A percentile compares a stretch with the other conserved stretches of the same genome.
These are phyloP conservation scores for Volucella zonaria DNA, from an alignment of 2,888 invertebrate species.

Conservation along the genomic window DNA sequence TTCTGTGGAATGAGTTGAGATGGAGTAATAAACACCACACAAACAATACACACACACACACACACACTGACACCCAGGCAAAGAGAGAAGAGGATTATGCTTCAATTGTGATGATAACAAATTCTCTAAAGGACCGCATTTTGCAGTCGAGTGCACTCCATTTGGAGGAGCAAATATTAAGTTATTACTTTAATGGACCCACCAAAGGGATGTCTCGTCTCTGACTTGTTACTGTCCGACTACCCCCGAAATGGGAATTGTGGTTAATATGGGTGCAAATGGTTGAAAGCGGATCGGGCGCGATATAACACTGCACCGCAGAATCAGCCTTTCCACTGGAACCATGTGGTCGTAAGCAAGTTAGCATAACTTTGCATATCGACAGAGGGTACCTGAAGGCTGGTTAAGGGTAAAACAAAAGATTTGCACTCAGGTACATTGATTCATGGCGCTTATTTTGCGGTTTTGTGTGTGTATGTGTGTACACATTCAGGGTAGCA, in stretches of 20 bases:
- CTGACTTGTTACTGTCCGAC: neutral
- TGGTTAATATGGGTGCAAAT: neutral
- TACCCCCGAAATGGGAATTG: slow-evolving; percentile 24
- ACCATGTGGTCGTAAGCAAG: slow-evolving; percentile 23
- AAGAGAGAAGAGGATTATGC: slow-evolving; percentile 15
- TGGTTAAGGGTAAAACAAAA: neutral
- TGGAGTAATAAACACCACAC: slow-evolving; percentile 36
- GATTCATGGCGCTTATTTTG: slow-evolving; percentile 7
- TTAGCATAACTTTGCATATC: slow-evolving; percentile 54
- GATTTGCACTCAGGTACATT: slow-evolving; percentile 25
- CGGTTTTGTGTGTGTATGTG: no score
- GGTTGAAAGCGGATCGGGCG: no score
- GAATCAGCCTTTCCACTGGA: neutral
- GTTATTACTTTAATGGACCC: slow-evolving; percentile 58
- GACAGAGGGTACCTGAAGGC: neutral
- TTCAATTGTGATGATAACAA: slow-evolving; percentile 53
- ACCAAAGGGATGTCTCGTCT: slow-evolving; percentile 35
- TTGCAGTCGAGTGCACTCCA: slow-evolving; percentile 33
- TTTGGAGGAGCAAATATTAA: slow-evolving; percentile 53
- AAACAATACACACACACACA: neutral
- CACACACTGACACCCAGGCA: no score
- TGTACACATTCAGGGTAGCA: neutral
- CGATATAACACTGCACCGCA: no score
- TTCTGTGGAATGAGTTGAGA: slow-evolving; percentile 47
- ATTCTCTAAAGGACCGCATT: slow-evolving; percentile 42